phyloP scores from a whole-genome alignment of 2,113 vertebrate genomes.

The rat (Rattus norvegicus) region GRCr8 NC_086029.1:39352501-39353000 shows the following conservation, averaged over 20 bases:
- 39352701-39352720: background rate
- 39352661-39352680: background rate
- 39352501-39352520: no score
- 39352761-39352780: no score
- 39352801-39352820: background rate
- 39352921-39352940: background rate
- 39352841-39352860: background rate
- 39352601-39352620: background rate
- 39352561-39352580: background rate
- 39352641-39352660: background rate
- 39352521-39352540: background rate
- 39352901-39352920: conserved; percentile 3
- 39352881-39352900: background rate
- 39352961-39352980: background rate
- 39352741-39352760: background rate
- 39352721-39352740: background rate
- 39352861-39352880: background rate
- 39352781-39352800: background rate
- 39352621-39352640: background rate
- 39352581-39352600: background rate
- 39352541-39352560: background rate
- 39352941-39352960: background rate
- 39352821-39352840: background rate
- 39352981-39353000: background rate
- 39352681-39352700: background rate